Evolutionary conservation across 2,888 invertebrate species (phyloP), one percentile per base, ranked within the genome.

Genomic region (Cantharis flavilabris): DNA sequence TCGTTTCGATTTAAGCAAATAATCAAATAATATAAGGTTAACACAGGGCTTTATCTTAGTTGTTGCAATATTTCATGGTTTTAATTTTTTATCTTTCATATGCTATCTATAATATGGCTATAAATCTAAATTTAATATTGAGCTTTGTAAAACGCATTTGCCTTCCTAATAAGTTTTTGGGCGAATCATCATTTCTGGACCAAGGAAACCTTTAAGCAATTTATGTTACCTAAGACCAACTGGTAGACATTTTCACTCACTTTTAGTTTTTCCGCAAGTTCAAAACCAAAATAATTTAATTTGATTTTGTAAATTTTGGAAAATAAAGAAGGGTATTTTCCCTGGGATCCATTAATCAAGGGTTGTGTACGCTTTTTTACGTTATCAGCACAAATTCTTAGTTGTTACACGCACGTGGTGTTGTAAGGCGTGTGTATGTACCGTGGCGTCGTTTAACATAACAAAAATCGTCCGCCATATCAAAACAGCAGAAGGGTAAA

Each of bases 371-470:
- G 62, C 14, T 80, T 81, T 82, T 81, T 80, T 79, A 79, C 76
- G 79, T 82, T 82, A 82, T 82, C 82, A 78, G 82, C 62, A 73
- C 71, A 73, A 49, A 67, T 75, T 82, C 83, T 83, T 83, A 82
- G 82, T 73, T 80, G 76, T 49, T 49, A 49, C 49, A n/a, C n/a
- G 26, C 85, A 86, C 86, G 85, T 85, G 85, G 83, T 84, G 72
- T 71, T 67, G 83, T 49, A 82, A 79, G 86, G 86, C 86, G 86
- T 85, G 83, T 79, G 84, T 79, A 75, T 74, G 80, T 76, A 76
- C 75, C 81, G 77, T 80, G 82, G 64, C 82, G 80, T 83, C 85
- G 80, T 81, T 83, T 87, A 87, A 85, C 87, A 87, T 87, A 82
- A 87, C 86, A 87, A 87, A 87, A 87, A 84, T 84, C 74, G 75